Evolutionary conservation across 1,140 invertebrate species (phyloP).

Genomic region (Oncopeltus fasciatus): DNA sequence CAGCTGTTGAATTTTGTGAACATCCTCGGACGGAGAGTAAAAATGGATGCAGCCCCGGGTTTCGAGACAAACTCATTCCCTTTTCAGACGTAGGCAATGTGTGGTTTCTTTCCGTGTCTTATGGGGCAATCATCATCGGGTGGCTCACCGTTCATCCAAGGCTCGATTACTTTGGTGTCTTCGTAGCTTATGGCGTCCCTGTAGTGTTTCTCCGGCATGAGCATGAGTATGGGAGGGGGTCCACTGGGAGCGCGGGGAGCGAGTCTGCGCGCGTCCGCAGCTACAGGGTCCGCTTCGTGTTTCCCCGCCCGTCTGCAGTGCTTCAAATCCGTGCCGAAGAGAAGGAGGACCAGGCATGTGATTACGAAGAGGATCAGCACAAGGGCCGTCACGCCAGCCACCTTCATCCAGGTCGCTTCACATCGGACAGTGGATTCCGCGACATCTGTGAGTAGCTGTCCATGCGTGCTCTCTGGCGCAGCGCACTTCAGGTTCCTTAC

Average conservation of each 20-base stretch:
- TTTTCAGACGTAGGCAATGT: slow-evolving; percentile 18
- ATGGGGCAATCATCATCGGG: slow-evolving; percentile 8
- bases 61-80: not conserved
- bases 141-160: slow-evolving; percentile 32
- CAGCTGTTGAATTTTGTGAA: not conserved
- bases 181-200: slow-evolving; percentile 36
- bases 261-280: slow-evolving; percentile 32
- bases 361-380: slow-evolving; percentile 33
- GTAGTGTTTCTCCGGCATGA: slow-evolving; percentile 21
- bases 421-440: slow-evolving; percentile 43
- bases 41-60: not conserved
- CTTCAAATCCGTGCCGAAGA: slow-evolving; percentile 39
- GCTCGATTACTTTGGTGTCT: slow-evolving; percentile 39
- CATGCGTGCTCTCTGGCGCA: slow-evolving; percentile 35
- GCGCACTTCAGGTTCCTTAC: slow-evolving; percentile 34
- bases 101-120: slow-evolving; percentile 10
- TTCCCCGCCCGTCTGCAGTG: slow-evolving; percentile 30
- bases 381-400: slow-evolving; percentile 38
- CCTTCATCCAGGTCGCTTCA: slow-evolving; percentile 42
- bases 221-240: slow-evolving; percentile 20
- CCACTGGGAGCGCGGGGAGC: slow-evolving; percentile 25
- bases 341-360: slow-evolving; percentile 32
- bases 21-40: not conserved
- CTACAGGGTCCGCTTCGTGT: slow-evolving; percentile 25
- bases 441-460: slow-evolving; percentile 34